phyloP scores from a whole-genome alignment of 2,113 vertebrate genomes.

The Eubucco bourcierii region DNA sequence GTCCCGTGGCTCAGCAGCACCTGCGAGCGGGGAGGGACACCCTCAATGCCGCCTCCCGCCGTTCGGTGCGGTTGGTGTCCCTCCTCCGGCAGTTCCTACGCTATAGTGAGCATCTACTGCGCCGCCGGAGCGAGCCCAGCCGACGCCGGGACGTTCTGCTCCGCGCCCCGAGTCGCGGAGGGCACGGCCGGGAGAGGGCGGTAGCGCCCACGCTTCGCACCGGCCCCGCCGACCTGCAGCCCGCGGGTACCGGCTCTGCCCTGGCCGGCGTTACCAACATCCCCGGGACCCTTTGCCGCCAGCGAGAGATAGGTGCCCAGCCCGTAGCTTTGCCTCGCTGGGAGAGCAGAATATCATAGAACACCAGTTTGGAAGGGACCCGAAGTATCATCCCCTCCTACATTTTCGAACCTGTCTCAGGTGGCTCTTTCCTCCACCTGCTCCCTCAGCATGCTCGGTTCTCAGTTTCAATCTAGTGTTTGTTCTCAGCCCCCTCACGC shows the following conservation, averaged over 20 bases:
- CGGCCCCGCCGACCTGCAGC: not conserved
- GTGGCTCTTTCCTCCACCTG: not conserved
- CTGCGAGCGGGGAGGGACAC: not conserved
- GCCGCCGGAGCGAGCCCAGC: too few species aligned
- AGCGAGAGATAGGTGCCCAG: rapidly evolving
- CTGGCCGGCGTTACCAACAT: not conserved
- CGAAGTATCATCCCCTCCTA: not conserved
- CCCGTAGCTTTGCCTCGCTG: not conserved
- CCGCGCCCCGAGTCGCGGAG: too few species aligned
- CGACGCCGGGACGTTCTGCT: not conserved
- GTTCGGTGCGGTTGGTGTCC: not conserved
- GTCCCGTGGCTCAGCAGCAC: not conserved
- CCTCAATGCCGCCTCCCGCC: not conserved
- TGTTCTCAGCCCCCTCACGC: not conserved
- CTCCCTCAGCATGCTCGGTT: not conserved
- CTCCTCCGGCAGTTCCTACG: not conserved
- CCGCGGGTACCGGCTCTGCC: too few species aligned
- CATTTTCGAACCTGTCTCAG: not conserved
- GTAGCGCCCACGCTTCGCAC: not conserved
- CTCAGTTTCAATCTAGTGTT: not conserved
- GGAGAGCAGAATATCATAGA: not conserved
- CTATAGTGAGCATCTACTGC: not conserved
- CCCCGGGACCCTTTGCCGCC: not conserved
- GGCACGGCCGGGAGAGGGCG: not conserved
- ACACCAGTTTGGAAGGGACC: not conserved